Percentiles rank a stretch among this genome's conserved stretches.
phyloP scores from a whole-genome alignment of 2,113 vertebrate species.

The Manacus vitellinus region DNA sequence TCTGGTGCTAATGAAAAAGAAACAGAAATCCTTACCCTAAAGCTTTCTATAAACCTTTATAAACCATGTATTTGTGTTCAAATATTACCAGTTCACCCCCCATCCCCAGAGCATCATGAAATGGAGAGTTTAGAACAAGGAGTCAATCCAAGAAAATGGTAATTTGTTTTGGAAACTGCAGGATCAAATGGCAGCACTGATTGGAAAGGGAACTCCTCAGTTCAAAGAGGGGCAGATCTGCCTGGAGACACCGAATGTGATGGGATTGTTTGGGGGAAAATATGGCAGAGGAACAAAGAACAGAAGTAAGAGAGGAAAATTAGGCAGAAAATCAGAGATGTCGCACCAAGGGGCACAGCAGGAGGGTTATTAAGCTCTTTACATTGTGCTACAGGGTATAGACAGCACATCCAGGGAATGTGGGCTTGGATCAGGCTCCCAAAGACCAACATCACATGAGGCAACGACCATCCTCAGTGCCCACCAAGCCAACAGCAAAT shows the following conservation, averaged over 20 bases:
- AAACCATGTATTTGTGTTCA: not conserved
- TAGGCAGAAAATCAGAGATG: not conserved
- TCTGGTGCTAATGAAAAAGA: not conserved
- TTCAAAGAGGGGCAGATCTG: not conserved
- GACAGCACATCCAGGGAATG: rapidly evolving
- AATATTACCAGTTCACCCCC: not conserved
- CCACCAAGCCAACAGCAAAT: rapidly evolving
- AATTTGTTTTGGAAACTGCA: not conserved
- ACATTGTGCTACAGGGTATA: rapidly evolving
- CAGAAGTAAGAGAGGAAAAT: not conserved
- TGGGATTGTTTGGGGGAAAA: not conserved
- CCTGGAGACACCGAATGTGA: rapidly evolving
- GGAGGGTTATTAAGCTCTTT: not conserved
- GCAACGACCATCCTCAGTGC: rapidly evolving
- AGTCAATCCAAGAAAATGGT: not conserved
- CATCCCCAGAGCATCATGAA: not conserved
- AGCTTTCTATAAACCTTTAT: not conserved
- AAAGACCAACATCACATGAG: rapidly evolving
- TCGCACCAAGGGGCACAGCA: rapidly evolving
- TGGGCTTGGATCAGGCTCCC: not conserved
- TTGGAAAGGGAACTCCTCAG: not conserved
- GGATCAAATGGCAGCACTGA: not conserved
- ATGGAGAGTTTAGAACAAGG: not conserved
- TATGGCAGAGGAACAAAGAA: not conserved
- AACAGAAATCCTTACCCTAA: not conserved